These are phyloP conservation scores for Willowsia nigromaculata DNA, from an alignment of 2,888 invertebrate genomes.

Conservation along the genomic window DNA sequence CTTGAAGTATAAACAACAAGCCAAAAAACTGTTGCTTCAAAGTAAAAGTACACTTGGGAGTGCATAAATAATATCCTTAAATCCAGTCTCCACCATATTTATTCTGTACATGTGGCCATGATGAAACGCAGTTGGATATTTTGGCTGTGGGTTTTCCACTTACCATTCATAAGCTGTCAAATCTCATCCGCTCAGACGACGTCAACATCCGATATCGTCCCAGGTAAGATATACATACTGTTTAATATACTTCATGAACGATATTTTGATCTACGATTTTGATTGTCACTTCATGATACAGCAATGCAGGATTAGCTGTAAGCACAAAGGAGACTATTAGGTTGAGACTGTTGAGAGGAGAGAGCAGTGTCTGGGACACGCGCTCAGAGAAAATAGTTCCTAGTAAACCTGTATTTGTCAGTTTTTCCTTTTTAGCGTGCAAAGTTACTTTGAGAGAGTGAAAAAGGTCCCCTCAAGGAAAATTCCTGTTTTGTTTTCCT, in stretches of 20 bases:
- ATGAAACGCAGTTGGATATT: constrained; percentile 62
- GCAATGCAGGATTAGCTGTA: background rate
- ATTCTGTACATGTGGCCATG: constrained; percentile 32
- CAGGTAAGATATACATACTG: constrained; percentile 46
- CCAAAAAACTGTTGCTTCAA: constrained; percentile 1
- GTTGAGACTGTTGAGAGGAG: background rate
- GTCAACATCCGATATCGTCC: constrained; percentile 55
- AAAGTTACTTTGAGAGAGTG: constrained; percentile 5
- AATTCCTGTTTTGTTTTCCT: constrained; percentile 12
- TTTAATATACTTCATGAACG: background rate
- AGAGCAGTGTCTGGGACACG: background rate
- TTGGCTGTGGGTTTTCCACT: constrained; percentile 57
- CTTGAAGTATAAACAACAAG: background rate
- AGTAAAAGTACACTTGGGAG: background rate
- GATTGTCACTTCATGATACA: background rate
- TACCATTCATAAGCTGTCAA: constrained; percentile 58
- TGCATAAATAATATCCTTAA: background rate
- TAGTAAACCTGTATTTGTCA: constrained; percentile 24
- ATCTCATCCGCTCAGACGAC: constrained; percentile 41
- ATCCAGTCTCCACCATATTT: background rate
- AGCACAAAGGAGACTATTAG: background rate
- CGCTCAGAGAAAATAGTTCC: background rate
- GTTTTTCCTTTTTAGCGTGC: background rate
- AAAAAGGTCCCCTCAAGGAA: constrained; percentile 4
- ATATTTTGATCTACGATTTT: background rate